A percentile compares a stretch with the other conserved stretches of the same genome.
phyloP scores from a whole-genome alignment of 2,888 invertebrate genomes.

The Odontomyia ornata region DNA sequence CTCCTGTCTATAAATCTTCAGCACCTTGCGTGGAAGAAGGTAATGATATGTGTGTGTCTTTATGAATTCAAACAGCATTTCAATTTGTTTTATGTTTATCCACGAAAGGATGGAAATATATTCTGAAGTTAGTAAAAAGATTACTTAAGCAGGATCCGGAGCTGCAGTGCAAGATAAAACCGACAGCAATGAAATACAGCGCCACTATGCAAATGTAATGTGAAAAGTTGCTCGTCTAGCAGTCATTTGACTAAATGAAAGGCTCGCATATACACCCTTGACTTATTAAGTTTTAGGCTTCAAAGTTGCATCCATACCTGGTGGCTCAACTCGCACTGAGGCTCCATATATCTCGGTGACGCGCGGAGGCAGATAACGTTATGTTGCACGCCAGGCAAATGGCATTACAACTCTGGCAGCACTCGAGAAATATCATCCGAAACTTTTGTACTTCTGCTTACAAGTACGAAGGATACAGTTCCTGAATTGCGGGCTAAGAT shows the following conservation, averaged over 20 bases:
- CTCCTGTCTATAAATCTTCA: conserved; percentile 9
- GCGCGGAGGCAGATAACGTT: neutral
- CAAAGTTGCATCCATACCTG: conserved; percentile 5
- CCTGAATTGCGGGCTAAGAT: conserved; percentile 31
- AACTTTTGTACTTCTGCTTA: conserved; percentile 30
- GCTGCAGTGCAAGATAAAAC: conserved; percentile 36
- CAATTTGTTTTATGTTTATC: conserved; percentile 35
- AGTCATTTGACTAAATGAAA: conserved; percentile 37
- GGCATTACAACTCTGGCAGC: conserved; percentile 21
- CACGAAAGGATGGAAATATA: conserved; percentile 28
- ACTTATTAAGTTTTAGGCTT: conserved; percentile 45
- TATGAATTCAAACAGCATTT: conserved; percentile 6
- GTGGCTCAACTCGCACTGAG: neutral
- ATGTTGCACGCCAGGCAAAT: neutral
- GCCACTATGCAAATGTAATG: conserved; percentile 43
- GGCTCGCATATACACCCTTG: conserved; percentile 23
- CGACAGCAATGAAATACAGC: conserved; percentile 38
- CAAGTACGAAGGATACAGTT: neutral
- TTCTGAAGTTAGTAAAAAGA: conserved; percentile 31
- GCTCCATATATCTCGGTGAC: neutral
- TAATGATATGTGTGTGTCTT: neutral
- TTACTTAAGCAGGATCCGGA: conserved; percentile 23
- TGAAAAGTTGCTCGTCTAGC: conserved; percentile 43
- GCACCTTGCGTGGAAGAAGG: neutral
- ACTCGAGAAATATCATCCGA: conserved; percentile 35